Base-by-base conservation (phyloP, 1,140 invertebrate species). In the Venturia canescens region DNA sequence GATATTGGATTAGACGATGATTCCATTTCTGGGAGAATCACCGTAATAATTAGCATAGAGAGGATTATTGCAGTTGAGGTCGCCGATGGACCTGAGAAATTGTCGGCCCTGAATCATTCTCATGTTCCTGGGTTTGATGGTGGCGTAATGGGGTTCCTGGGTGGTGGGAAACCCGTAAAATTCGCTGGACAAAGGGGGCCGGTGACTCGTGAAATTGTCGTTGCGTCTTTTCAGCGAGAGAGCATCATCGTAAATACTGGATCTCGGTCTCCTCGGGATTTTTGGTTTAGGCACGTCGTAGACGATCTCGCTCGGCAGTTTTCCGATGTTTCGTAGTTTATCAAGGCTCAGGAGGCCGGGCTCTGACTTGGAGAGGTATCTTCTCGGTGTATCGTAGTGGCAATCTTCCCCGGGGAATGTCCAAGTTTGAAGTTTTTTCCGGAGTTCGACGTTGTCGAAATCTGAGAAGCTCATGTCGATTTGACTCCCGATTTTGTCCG, bases 301-400 rank as follows among this genome's bases (percentile, higher is more conserved):
- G 15, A 83, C 18, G 0, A 67, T 13, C 15, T 74, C 69, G 13
- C 9, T 60, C 23, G 16, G 26, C 3, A 18, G 7, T 18, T 50
- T 16, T 6, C 13, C 18, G 6, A 13, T 27, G 9, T 6, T 13
- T 7, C 1, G 31, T 21, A 29, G 6, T 13, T 50, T 0, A 23
- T 0, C 3, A 26, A 18, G 26, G 16, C 53, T 18, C 9, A 79
- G 38, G 5, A 83, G 29, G 3, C 79, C 71, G 5, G 82, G 77
- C 15, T 85, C 85, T 0, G 86, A 87, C n/a, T 50, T 75, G 0
- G 86, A 86, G 1, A 83, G 18, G 79, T 81, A 82, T 27, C 63
- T 83, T 11, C 82, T 83, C 0, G 86, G 87, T 0, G 80, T 66
- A 27, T 87, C 86, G 69, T 88, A 86, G 2, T 44, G 38, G 74